These are phyloP conservation scores for Anorthoa munda DNA, from an alignment of 2,888 invertebrate species.

Conservation along the genomic window DNA sequence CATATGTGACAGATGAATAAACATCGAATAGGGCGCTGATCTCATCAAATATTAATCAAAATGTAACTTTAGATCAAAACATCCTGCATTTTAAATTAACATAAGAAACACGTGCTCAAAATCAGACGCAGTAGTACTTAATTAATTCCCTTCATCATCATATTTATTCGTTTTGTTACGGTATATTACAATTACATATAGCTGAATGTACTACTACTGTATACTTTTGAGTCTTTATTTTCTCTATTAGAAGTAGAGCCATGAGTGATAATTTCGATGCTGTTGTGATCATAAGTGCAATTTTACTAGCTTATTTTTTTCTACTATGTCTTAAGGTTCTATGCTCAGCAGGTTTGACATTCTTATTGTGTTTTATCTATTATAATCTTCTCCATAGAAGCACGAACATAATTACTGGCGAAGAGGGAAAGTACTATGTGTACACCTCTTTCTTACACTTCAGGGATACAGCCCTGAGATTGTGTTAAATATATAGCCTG, in stretches of 20 bases:
- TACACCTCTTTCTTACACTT: neutral
- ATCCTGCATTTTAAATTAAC: conserved; percentile 25
- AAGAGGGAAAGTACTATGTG: neutral
- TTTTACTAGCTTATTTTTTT: too few species aligned
- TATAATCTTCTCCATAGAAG: neutral
- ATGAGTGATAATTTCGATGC: neutral
- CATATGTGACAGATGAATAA: conserved; percentile 22
- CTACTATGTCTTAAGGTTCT: too few species aligned
- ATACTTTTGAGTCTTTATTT: neutral
- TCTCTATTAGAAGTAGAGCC: neutral
- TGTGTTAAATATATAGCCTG: neutral
- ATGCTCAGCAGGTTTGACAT: neutral
- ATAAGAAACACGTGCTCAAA: conserved; percentile 29
- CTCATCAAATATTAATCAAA: conserved; percentile 39
- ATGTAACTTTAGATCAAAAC: conserved; percentile 35
- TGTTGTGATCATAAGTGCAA: neutral
- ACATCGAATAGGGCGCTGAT: conserved; percentile 26
- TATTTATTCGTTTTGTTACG: conserved; percentile 15
- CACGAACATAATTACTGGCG: neutral
- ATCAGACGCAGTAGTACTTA: conserved; percentile 29
- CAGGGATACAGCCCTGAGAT: neutral
- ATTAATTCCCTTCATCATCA: conserved; percentile 20
- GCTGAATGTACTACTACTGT: neutral
- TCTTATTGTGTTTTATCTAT: neutral
- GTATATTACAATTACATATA: neutral